phyloP scores from a whole-genome alignment of 2,113 vertebrate species.

The Orthonyx spaldingii region DNA sequence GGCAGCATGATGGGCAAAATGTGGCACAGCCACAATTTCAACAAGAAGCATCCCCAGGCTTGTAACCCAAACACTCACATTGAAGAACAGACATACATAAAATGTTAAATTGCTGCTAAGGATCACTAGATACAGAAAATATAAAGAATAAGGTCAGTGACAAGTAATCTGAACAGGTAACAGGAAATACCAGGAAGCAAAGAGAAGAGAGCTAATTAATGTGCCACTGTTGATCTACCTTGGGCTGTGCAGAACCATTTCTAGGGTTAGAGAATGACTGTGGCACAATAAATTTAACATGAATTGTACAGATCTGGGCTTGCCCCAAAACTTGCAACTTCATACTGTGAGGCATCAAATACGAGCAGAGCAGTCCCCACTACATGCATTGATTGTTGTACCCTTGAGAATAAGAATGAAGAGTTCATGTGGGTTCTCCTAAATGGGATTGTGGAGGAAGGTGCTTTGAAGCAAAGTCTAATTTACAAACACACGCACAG shows the following conservation, averaged over 20 bases:
- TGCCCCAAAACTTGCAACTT: neutral
- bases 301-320: neutral
- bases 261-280: neutral
- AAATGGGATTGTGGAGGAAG: neutral
- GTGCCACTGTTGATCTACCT: neutral
- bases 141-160: rapidly evolving
- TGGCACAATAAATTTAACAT: neutral
- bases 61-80: neutral
- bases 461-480: neutral
- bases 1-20: neutral
- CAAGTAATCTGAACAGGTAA: neutral
- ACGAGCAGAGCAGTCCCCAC: neutral
- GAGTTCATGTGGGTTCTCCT: neutral
- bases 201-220: neutral
- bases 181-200: neutral
- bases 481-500: neutral
- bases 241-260: neutral
- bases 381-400: neutral
- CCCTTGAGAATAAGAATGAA: neutral
- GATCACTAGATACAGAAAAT: neutral
- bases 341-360: neutral
- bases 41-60: rapidly evolving
- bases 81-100: neutral
- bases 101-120: neutral
- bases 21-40: rapidly evolving